These are phyloP conservation scores for Brotogeris chrysoptera DNA, from an alignment of 2,797 vertebrate species.

Conservation along the genomic window DNA sequence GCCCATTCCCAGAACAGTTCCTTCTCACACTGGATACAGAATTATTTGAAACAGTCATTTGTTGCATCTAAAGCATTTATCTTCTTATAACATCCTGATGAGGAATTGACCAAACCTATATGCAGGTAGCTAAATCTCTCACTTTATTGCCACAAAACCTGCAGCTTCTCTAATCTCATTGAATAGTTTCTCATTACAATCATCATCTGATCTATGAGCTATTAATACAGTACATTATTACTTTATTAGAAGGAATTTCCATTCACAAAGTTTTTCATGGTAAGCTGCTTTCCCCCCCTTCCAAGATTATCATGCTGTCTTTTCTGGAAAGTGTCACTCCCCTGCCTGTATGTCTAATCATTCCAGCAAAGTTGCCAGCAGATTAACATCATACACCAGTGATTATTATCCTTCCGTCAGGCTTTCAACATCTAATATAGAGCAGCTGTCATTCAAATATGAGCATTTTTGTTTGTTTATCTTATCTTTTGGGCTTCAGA, in stretches of 20 bases:
- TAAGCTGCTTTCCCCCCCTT: not conserved
- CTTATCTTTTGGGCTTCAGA: not conserved
- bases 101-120: not conserved
- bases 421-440: not conserved
- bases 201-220: not conserved
- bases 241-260: not conserved
- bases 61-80: not conserved
- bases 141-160: not conserved
- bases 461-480: not conserved
- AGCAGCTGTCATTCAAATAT: not conserved
- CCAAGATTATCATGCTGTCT: not conserved
- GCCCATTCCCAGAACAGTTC: not conserved
- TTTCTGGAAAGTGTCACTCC: not conserved
- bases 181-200: not conserved
- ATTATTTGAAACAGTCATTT: not conserved
- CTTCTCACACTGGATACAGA: not conserved
- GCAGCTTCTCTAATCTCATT: not conserved
- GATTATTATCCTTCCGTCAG: not conserved
- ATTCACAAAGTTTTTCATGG: not conserved
- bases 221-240: not conserved
- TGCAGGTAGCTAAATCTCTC: not conserved
- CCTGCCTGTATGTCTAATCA: not conserved
- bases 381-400: not conserved
- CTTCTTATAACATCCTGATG: not conserved
- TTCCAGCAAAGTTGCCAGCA: not conserved